Conservation (phyloP, 1,140 invertebrate genomes). For the Drosophila pseudoobscura region DNA sequence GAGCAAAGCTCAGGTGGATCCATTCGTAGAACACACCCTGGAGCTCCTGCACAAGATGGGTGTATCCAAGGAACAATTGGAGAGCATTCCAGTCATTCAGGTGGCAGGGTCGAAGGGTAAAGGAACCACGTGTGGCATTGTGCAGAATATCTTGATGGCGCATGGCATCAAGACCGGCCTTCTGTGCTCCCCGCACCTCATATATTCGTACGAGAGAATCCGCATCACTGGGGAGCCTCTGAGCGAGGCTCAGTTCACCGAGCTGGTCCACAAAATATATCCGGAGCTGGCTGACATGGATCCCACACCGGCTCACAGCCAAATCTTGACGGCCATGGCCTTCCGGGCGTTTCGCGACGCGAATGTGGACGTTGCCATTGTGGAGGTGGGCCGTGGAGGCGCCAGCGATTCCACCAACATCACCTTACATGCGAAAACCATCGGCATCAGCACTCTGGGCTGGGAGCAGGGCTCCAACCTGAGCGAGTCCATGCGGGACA, state of each 20-base stretch:
- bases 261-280: constrained; percentile 93
- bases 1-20: constrained; percentile 21
- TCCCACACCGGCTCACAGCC: constrained; percentile 96
- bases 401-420: constrained; percentile 97
- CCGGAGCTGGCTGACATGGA: constrained; percentile 84
- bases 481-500: constrained; percentile 93
- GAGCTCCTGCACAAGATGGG: constrained; percentile 52
- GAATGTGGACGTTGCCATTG: constrained; percentile 95
- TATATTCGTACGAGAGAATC: no score
- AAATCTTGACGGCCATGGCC: constrained; percentile 96
- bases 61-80: constrained; percentile 18
- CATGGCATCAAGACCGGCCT: constrained; percentile 91
- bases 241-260: constrained; percentile 88
- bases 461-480: constrained; percentile 94
- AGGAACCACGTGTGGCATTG: constrained; percentile 96
- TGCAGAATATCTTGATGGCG: constrained; percentile 85
- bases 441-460: constrained; percentile 91
- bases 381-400: constrained; percentile 99
- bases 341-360: constrained; percentile 94
- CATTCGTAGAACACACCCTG: constrained; percentile 49
- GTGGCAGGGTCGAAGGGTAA: constrained; percentile 65
- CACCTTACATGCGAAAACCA: constrained; percentile 90
- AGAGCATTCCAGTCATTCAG: constrained; percentile 59
- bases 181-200: constrained; percentile 83
- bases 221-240: constrained; percentile 85